phyloP scores from a whole-genome alignment of 1,140 invertebrate species.

The Oryctes rhinoceros region DNA sequence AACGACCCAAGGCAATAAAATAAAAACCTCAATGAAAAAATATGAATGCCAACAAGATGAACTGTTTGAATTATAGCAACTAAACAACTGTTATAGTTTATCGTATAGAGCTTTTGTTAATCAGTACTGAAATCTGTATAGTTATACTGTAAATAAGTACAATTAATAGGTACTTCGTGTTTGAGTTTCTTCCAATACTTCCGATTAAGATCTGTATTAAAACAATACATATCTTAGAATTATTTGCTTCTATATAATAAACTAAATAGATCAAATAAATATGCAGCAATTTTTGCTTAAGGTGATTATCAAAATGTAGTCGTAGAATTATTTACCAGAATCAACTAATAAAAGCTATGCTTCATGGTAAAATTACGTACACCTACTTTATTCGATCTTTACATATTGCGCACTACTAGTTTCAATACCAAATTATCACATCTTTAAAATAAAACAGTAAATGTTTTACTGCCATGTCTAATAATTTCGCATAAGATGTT shows the following conservation, averaged over 20 bases:
- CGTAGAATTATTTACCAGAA: too few relatives aligned
- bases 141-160: slow-evolving; percentile 9
- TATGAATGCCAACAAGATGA: slow-evolving; percentile 86
- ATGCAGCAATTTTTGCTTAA: neutral
- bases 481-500: too few relatives aligned
- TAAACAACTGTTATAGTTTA: neutral
- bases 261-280: neutral
- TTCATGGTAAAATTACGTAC: too few relatives aligned
- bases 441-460: too few relatives aligned
- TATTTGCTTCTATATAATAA: neutral
- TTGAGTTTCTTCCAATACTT: neutral
- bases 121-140: neutral
- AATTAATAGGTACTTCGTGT: neutral
- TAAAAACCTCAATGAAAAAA: slow-evolving; percentile 79
- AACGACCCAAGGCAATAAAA: slow-evolving; percentile 79
- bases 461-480: too few relatives aligned
- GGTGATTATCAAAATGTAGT: neutral
- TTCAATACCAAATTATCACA: too few relatives aligned
- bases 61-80: slow-evolving; percentile 87
- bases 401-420: too few relatives aligned
- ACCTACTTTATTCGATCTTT: too few relatives aligned
- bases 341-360: too few relatives aligned
- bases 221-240: neutral
- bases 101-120: neutral
- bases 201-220: neutral